Percentiles rank a stretch among this genome's conserved stretches.
Evolutionary conservation across 1,140 invertebrate species (phyloP).

Genomic region (Drosophila obscura): DNA sequence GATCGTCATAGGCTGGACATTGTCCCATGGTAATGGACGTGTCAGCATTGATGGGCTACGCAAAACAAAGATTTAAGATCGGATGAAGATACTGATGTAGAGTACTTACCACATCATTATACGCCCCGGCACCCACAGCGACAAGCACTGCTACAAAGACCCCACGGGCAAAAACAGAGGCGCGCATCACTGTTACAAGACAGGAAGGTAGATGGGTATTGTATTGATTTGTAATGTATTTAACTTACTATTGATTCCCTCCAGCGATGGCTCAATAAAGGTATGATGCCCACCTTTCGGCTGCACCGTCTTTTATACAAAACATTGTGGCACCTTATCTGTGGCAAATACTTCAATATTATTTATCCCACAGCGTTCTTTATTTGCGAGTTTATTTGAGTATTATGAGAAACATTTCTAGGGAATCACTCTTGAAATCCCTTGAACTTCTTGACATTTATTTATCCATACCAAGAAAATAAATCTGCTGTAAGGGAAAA

Average conservation of each 20-base stretch:
- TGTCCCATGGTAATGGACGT: background rate
- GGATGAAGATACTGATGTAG: no score
- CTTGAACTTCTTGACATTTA: no score
- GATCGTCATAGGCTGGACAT: conserved; percentile 60
- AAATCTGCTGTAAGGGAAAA: background rate
- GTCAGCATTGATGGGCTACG: background rate
- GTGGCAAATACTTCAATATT: background rate
- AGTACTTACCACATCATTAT: background rate
- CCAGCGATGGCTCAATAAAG: background rate
- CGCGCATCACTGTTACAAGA: conserved; percentile 12
- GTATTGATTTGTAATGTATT: background rate
- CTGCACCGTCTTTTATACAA: conserved; percentile 27
- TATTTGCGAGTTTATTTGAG: background rate
- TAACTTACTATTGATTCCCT: conserved; percentile 24
- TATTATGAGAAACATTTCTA: background rate
- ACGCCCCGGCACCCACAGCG: background rate
- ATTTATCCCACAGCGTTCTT: conserved; percentile 5
- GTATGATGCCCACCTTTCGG: background rate
- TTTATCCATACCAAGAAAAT: background rate
- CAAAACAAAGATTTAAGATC: background rate
- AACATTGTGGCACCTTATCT: background rate
- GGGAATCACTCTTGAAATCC: background rate
- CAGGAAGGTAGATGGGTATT: background rate
- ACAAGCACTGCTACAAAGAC: conserved; percentile 8
- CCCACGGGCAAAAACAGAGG: background rate